Base-by-base conservation (phyloP, 2,888 invertebrate genomes). In the Leptinotarsa rubiginosa region DNA sequence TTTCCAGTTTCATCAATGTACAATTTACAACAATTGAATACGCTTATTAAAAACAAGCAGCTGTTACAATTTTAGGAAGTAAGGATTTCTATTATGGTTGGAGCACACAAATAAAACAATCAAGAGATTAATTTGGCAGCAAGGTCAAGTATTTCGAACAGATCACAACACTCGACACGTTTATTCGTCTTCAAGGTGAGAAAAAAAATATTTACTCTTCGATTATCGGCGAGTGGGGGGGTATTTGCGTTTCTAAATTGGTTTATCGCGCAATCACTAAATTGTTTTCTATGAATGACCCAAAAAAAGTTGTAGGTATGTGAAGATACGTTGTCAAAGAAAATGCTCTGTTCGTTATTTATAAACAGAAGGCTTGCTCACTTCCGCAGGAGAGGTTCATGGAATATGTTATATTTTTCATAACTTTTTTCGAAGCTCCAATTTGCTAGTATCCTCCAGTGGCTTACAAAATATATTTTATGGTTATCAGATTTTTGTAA, bases 121-220 rank as follows among this genome's bases (percentile, higher is more conserved):
- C 15, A 56, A 15, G 13, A 22, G 13, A 20, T 56, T 22, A 56
- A 25, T 56, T 56, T 56, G 56, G 56, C 20, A 22, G 56, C 56
- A 56, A 56, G 56, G 56, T 56, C 56, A 56, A 56, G 56, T 56
- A 56, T 56, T 56, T 56, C 22, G 20, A 22, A 15, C 20, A 22
- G 56, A 56, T 41, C 41, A 56, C 20, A 22, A 56, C 22, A 56
- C 13, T 56, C 54, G 54, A 56, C 54, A 13, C 56, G 18, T 56
- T 54, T 56, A 56, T 15, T 56, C 22, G 56, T 20, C 56, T 22
- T 13, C 56, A 22, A 56, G 56, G 22, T 56, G 13, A 22, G 56
- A 56, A 56, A 56, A 41, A 56, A 56, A 56, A 56, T 56, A 56
- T 56, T 56, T 56, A 56, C 56, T 56, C 13, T 22, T 22, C 22